Base-by-base conservation (phyloP, 2,113 vertebrate genomes). In the Solea solea region DNA sequence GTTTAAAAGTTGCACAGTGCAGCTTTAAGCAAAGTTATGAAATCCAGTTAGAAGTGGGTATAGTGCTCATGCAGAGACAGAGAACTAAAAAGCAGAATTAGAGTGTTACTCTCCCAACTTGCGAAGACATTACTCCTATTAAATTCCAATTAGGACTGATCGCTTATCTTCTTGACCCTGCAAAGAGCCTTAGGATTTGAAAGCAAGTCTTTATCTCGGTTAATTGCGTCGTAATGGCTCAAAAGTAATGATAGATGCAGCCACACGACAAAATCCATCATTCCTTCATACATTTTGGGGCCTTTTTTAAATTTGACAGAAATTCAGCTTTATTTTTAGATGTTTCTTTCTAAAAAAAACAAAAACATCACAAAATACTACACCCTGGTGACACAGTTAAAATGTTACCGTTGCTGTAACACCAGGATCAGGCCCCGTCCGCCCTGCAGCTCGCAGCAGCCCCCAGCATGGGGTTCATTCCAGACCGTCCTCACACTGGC, bases 201-300 rank as follows among this genome's bases (percentile, higher is more conserved):
- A 74, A 45, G 27, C 56, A 52, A 39, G 51, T 85, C 76, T 85
- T 75, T 56, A 55, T 84, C 57, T 66, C 27, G 8, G 44, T 81
- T 81, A 86, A 86, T 83, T 84, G 74, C 64, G 14, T 45, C 9
- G 65, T 77, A 72, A 85, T 84, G 80, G 59, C 67, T 72, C 61
- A 72, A 70, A 82, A 72, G 66, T 78, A 73, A 90, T 69, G 66
- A 82, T 28, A 14, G 69, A 71, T 39, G 57, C 46, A n/a, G 50
- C 64, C 69, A 41, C 8, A 39, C 15, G 12, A 42, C 6, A 41
- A 45, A 67, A 44, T 15, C 55, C 11, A 48, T 16, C 39, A 53
- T 57, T 68, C 45, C 9, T 41, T 42, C 7, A 16, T 62, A 59
- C 70, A n/a, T 15, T 25, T 59, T 10, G 34, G 64, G 34, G 21